phyloP scores from a whole-genome alignment of 2,888 invertebrate genomes.

The Xanthia icteritia region DNA sequence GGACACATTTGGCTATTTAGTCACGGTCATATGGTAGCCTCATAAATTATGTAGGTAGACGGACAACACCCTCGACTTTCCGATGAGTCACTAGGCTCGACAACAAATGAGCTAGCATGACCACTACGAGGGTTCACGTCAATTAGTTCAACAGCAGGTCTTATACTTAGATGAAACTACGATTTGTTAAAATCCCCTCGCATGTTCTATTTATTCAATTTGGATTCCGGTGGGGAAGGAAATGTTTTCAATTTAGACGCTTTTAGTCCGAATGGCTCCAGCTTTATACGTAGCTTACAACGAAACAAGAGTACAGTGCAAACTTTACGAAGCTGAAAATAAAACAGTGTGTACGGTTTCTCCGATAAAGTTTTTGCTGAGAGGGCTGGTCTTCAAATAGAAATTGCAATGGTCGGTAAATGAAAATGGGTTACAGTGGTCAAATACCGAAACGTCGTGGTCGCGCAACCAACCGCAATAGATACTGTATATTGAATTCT shows the following conservation, averaged over 20 bases:
- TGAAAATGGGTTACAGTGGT: constrained; percentile 61
- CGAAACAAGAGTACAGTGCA: constrained; percentile 47
- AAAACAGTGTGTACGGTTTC: constrained; percentile 53
- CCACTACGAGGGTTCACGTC: constrained; percentile 75
- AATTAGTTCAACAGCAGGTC: constrained; percentile 78
- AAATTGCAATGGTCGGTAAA: constrained; percentile 48
- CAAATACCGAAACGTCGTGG: constrained; percentile 54
- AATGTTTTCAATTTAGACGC: constrained; percentile 60
- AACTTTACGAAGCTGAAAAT: constrained; percentile 61
- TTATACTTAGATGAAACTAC: constrained; percentile 62
- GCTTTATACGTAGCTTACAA: constrained; percentile 54
- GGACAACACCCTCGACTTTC: constrained; percentile 76
- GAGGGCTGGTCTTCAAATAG: constrained; percentile 56
- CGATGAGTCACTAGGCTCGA: constrained; percentile 82
- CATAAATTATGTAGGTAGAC: constrained; percentile 75
- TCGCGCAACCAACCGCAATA: constrained; percentile 36
- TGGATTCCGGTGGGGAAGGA: constrained; percentile 50
- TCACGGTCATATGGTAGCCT: constrained; percentile 75
- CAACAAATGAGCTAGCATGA: constrained; percentile 82
- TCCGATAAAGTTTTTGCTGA: constrained; percentile 57
- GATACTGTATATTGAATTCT: constrained; percentile 34
- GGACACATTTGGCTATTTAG: constrained; percentile 66
- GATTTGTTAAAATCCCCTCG: constrained; percentile 68
- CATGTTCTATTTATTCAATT: constrained; percentile 64
- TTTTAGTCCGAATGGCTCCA: constrained; percentile 46